Evolutionary conservation across 2,888 invertebrate genomes (phyloP), one percentile per base, ranked within the genome.

Genomic region (Crepidodera aurea): DNA sequence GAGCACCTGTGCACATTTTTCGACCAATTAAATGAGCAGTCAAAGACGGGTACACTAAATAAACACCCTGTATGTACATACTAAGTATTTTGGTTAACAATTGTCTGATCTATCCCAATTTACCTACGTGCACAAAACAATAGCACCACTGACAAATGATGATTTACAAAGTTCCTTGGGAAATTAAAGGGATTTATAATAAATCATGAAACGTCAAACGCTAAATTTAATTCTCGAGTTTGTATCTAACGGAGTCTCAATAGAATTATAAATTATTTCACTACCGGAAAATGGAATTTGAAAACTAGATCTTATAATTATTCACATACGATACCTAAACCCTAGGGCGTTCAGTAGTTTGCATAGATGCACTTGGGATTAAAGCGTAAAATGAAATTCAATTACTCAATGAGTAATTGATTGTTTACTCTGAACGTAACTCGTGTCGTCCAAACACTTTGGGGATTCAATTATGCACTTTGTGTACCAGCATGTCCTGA

Each of bases 151-250:
- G 48, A 48, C 48, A 48, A 48, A 48, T 48, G 48, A 56, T 51
- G 51, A 60, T 57, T 56, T 55, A 64, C 40, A 60, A 64, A 64
- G 60, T 46, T 60, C 60, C 56, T 57, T 46, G 55, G 65, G 59
- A 61, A 59, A 62, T 60, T 56, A 62, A 62, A 51, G 51, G 59
- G 53, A 46, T 63, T 58, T 55, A 40, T 56, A 53, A 66, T 66
- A 66, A 63, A 66, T 66, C 66, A 63, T 54, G 46, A 29, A 59
- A 61, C 46, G 66, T 66, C 66, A 63, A 63, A 66, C 29, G 58
- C 58, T 55, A 63, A 62, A 66, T 63, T 61, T 60, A 63, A 63
- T 63, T 66, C 54, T 39, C 39, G 46, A 48, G 50, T 54, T 60
- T 48, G 50, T n/a, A 37, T 39, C 54, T 37, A 19, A 54, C 12